Evolutionary conservation across 2,797 vertebrate genomes (phyloP).

Genomic region (Epinephelus awoara): DNA sequence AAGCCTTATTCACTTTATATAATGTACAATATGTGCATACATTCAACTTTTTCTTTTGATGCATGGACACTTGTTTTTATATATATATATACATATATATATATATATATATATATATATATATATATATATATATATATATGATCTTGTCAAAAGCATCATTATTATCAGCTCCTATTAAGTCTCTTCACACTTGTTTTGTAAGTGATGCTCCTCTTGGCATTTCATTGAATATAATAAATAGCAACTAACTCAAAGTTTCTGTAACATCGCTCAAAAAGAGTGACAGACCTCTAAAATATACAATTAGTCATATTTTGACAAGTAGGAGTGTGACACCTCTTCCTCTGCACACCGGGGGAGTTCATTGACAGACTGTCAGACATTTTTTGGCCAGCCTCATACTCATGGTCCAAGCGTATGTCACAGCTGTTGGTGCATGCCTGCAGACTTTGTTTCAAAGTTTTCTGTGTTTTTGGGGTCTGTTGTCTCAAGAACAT

Average conservation of each 20-base stretch:
- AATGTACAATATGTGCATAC: too few relatives aligned
- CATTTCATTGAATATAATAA: background rate
- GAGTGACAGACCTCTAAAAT: conserved; percentile 10
- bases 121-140: too few relatives aligned
- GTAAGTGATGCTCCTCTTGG: background rate
- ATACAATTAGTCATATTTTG: conserved; percentile 36
- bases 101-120: too few relatives aligned
- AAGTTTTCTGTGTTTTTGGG: background rate
- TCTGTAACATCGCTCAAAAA: conserved; percentile 7
- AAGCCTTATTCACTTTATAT: too few relatives aligned
- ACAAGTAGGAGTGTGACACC: conserved; percentile 5
- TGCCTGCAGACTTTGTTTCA: conserved; percentile 17
- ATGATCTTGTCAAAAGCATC: too few relatives aligned
- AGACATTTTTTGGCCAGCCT: conserved; percentile 3
- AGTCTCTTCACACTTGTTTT: background rate
- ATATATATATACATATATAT: too few relatives aligned
- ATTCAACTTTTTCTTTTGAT: too few relatives aligned
- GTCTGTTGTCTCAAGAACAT: background rate
- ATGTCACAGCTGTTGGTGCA: conserved; percentile 13
- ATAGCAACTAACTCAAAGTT: background rate
- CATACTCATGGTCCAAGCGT: background rate
- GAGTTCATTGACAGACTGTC: conserved; percentile 39
- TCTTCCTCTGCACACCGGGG: conserved; percentile 11
- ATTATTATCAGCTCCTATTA: background rate
- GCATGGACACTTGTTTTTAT: too few relatives aligned